Conservation (phyloP, 2,113 vertebrate species). For the Promerops cafer region DNA sequence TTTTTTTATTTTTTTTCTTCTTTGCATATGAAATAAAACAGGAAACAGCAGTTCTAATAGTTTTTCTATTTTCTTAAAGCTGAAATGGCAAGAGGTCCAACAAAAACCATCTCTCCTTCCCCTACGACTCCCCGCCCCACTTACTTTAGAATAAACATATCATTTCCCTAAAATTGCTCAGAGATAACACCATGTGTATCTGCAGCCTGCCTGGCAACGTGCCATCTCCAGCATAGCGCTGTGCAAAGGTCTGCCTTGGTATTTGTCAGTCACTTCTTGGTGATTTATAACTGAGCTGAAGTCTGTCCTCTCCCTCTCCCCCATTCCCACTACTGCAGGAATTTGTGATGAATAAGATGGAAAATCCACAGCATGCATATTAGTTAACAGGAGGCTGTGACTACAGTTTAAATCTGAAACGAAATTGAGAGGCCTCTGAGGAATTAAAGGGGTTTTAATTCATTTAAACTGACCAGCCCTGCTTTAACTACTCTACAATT, state of each 20-base stretch:
- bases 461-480: constrained; percentile 34
- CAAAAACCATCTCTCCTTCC: not conserved
- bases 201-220: not conserved
- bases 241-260: constrained; percentile 25
- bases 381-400: constrained; percentile 44
- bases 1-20: not conserved
- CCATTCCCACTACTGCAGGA: constrained; percentile 34
- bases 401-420: constrained; percentile 39
- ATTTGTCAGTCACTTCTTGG: constrained; percentile 48
- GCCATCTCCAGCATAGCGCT: not conserved
- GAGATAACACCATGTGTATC: not conserved
- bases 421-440: constrained; percentile 25
- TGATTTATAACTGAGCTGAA: constrained; percentile 26
- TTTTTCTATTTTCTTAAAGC: not conserved
- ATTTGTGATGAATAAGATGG: constrained; percentile 53
- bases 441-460: constrained; percentile 46
- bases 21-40: not conserved
- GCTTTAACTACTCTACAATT: not conserved
- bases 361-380: constrained; percentile 42
- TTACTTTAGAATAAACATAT: not conserved
- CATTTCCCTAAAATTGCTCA: not conserved
- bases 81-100: not conserved
- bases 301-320: not conserved
- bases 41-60: not conserved
- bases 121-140: accelerated